Evolutionary conservation across 1,140 invertebrate species (phyloP), one percentile per base, ranked within the genome.

Genomic region (Drosophila gunungcola): DNA sequence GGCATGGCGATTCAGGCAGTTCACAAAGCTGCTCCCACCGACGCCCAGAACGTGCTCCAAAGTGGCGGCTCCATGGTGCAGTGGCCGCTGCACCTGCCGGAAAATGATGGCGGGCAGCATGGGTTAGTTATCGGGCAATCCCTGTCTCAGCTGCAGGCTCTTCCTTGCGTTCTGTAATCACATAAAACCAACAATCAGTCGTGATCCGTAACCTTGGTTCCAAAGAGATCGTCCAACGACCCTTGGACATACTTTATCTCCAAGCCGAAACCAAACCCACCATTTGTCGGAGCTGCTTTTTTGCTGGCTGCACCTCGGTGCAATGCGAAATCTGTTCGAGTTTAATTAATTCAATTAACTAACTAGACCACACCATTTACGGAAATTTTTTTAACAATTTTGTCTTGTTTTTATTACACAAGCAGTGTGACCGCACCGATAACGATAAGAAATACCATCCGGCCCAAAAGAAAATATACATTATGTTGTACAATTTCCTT

Each of bases 41-140:
- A 74, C 69, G 0, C 83, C 80, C 2, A 82, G 69, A 16, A 90
- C 80, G 45, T 89, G 78, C 55, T 91, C 86, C n/a, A 89, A 39
- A 10, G 84, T 70, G 45, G 76, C 39, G 12, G 89, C 82, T 12
- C 90, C 73, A 16, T 78, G 72, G 13, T 90, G 82, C 36, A 80
- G 58, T 0, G 74, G 84, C 0, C 90, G 85, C 46, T 90, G 78
- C 58, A 82, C 73, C 76, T 91, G 90, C 0, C 90, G 83, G 48
- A 89, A 90, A 42, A 90, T 41, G 13, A 91, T 91, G 46, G 83
- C 77, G 12, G 90, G 90, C 41, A 91, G 64, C 90, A 91, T 91
- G 42, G 5, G 42, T 4, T 58, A 48, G 16, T 41, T 2, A 34
- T 11, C 6, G 32, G 27, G 3, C 43, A 41, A 34, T 32, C 29